Conservation (phyloP, 92 coral and sea anemone species). For the Epizoanthus rinbou region DNA sequence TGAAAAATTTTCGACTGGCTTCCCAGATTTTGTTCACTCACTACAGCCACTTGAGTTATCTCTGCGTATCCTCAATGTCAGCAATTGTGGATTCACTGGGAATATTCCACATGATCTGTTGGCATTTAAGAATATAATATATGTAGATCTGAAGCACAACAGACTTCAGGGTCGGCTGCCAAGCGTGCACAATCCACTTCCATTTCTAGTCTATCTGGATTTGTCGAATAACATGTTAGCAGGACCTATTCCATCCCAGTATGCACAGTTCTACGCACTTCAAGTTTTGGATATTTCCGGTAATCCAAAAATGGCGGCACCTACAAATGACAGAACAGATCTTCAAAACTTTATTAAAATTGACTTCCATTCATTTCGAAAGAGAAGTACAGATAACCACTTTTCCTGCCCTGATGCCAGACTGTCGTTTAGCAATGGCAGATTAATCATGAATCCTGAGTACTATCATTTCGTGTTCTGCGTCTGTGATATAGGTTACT, state of each 20-base stretch:
- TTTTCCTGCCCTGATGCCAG: constrained; percentile 60
- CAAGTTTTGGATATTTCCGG: constrained; percentile 67
- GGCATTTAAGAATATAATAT: constrained; percentile 45
- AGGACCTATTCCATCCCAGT: constrained; percentile 52
- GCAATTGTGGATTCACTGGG: constrained; percentile 58
- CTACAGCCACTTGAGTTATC: background rate
- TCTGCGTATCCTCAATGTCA: constrained; percentile 56
- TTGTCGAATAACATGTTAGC: constrained; percentile 48
- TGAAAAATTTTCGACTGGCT: constrained; percentile 45
- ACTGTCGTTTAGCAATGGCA: constrained; percentile 59
- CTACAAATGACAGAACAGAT: background rate
- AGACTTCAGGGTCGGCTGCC: constrained; percentile 51
- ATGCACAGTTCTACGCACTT: constrained; percentile 42
- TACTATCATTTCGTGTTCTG: constrained; percentile 57
- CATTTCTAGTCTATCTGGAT: constrained; percentile 42
- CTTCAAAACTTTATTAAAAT: constrained; percentile 48
- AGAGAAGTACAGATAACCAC: background rate
- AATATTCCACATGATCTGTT: constrained; percentile 26
- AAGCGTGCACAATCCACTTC: background rate
- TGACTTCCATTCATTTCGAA: constrained; percentile 28
- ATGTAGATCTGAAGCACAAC: constrained; percentile 57
- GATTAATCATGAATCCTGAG: constrained; percentile 56
- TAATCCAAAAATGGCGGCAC: constrained; percentile 57
- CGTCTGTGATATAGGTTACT: constrained; percentile 62
- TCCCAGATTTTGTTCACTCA: constrained; percentile 25